Conservation (phyloP, 2,888 invertebrate species). For the Rhingia campestris region DNA sequence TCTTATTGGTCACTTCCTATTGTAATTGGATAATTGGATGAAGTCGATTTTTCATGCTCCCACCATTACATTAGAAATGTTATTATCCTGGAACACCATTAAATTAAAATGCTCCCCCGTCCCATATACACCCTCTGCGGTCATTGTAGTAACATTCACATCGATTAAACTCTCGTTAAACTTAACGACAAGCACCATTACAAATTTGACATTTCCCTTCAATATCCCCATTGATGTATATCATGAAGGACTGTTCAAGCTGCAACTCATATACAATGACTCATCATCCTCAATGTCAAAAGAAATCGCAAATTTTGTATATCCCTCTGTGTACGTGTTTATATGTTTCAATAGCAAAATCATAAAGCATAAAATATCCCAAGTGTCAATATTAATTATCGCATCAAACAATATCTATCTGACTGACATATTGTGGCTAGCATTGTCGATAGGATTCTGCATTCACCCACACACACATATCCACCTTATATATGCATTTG, state of each 20-base stretch:
- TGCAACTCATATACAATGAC: not conserved
- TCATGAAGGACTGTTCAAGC: not conserved
- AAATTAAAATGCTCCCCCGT: no score
- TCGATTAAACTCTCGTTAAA: not conserved
- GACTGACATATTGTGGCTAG: conserved; percentile 66
- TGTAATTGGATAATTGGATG: no score
- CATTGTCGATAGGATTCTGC: conserved; percentile 1
- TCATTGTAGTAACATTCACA: not conserved
- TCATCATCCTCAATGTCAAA: not conserved
- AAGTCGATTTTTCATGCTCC: no score
- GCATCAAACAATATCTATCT: conserved; percentile 66
- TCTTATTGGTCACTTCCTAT: no score
- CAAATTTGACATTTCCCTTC: not conserved
- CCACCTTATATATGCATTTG: not conserved
- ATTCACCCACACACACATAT: not conserved
- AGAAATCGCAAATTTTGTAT: not conserved
- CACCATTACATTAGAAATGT: no score
- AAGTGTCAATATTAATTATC: conserved; percentile 68
- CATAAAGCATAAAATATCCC: conserved; percentile 50
- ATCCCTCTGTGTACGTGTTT: not conserved
- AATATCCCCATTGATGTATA: not conserved
- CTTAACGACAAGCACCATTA: not conserved
- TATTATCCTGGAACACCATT: no score
- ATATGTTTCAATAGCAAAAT: conserved; percentile 3
- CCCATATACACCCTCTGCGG: not conserved